phyloP scores from a whole-genome alignment of 64 coral and sea anemone genomes.

The Stichodactyla helianthus region DNA sequence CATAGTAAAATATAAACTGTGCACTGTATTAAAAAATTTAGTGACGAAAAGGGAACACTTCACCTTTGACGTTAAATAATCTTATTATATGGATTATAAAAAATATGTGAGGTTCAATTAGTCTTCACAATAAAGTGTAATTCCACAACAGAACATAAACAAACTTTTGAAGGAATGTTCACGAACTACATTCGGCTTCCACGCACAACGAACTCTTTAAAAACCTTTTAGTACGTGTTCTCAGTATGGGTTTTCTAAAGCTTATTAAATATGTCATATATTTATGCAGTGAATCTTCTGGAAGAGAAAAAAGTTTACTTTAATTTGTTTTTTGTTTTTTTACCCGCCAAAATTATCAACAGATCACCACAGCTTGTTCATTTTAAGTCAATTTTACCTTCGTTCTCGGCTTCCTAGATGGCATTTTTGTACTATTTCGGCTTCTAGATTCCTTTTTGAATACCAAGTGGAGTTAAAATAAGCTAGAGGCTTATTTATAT shows the following conservation, averaged over 20 bases:
- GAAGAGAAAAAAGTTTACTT: no score
- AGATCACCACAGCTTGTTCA: neutral
- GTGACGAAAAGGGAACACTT: neutral
- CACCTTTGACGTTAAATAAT: neutral
- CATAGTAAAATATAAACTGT: no score
- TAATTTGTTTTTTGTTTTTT: neutral
- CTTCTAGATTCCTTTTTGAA: neutral
- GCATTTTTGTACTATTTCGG: constrained; percentile 2
- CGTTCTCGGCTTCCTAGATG: neutral
- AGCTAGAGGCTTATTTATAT: neutral
- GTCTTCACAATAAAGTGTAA: neutral
- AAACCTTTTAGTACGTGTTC: no score
- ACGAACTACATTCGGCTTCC: neutral
- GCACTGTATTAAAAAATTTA: no score
- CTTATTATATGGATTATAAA: neutral
- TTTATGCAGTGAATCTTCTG: no score
- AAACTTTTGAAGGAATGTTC: neutral
- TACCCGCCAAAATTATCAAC: neutral
- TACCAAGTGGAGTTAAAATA: neutral
- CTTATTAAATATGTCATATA: no score
- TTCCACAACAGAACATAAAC: constrained; percentile 5
- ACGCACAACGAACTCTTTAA: no score
- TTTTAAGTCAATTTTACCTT: neutral
- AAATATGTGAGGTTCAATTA: neutral
- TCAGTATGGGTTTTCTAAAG: no score